These are phyloP conservation scores for Lacerta agilis DNA, from an alignment of 2,797 vertebrate species.

Conservation along the genomic window DNA sequence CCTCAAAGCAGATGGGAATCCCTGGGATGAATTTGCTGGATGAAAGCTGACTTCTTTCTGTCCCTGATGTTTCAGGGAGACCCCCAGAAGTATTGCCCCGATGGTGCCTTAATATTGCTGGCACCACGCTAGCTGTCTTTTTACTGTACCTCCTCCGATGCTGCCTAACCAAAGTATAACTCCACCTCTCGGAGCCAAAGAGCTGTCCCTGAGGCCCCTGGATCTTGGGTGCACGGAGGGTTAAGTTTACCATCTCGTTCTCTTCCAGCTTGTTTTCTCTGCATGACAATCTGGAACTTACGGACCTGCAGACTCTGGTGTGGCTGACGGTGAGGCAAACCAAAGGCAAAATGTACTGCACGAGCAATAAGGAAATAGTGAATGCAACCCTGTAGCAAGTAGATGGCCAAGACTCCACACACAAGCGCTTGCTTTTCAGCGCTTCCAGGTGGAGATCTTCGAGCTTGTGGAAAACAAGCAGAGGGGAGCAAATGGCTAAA, in stretches of 20 bases:
- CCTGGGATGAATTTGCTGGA: conserved; percentile 78
- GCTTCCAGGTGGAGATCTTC: conserved; percentile 78
- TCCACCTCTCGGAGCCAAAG: conserved; percentile 70
- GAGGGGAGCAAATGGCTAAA: conserved; percentile 82
- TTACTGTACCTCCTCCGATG: conserved; percentile 82
- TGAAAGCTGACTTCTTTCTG: conserved; percentile 72
- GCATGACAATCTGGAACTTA: conserved; percentile 76
- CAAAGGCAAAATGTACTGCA: conserved; percentile 84
- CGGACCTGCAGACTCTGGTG: conserved; percentile 82
- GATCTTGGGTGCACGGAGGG: conserved; percentile 76
- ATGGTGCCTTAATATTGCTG: conserved; percentile 70
- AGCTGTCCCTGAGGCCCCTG: conserved; percentile 44
- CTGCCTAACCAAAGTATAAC: conserved; percentile 72
- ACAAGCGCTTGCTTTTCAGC: conserved; percentile 79
- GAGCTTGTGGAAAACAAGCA: conserved; percentile 82
- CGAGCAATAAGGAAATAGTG: conserved; percentile 79
- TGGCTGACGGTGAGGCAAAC: conserved; percentile 81
- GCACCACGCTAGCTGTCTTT: conserved; percentile 80
- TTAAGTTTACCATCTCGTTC: conserved; percentile 83
- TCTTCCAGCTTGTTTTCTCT: conserved; percentile 78
- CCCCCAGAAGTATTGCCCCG: conserved; percentile 57
- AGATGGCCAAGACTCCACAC: conserved; percentile 83
- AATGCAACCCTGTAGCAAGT: conserved; percentile 83
- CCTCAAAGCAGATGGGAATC: conserved; percentile 84
- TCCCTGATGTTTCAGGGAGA: conserved; percentile 66